Percentiles rank a stretch among this genome's conserved stretches.
Evolutionary conservation across 2,888 invertebrate species (phyloP).

Genomic region (Gari tellinella): DNA sequence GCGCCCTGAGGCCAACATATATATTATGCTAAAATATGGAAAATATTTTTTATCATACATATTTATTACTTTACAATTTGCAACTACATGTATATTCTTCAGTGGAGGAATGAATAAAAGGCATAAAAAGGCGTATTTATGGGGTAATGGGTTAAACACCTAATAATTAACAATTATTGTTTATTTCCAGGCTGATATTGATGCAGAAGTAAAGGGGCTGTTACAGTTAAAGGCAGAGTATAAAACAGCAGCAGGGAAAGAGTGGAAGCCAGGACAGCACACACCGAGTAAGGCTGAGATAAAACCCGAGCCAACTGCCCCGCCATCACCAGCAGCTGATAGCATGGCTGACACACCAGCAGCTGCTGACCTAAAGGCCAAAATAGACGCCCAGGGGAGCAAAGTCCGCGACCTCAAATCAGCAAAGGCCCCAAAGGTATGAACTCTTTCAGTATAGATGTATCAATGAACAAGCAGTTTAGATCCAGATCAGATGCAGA

Average conservation of each 20-base stretch:
- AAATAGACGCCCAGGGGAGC: conserved; percentile 87
- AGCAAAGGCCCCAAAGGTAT: conserved; percentile 88
- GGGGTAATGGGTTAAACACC: no score
- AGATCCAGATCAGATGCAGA: no score
- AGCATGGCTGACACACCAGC: conserved; percentile 59
- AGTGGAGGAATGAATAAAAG: no score
- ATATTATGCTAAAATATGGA: no score
- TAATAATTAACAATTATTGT: no score
- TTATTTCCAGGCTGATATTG: conserved; percentile 81
- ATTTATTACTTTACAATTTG: no score
- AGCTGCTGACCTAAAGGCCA: conserved; percentile 63
- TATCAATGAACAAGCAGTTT: no score
- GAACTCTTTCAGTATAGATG: no score
- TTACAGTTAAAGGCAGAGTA: conserved; percentile 90
- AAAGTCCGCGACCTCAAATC: conserved; percentile 90
- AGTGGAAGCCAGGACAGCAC: conserved; percentile 87
- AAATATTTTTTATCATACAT: no score
- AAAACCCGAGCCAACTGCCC: conserved; percentile 14
- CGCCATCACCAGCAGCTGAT: conserved; percentile 19
- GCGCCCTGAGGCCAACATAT: no score
- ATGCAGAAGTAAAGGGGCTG: conserved; percentile 87
- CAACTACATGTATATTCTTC: no score
- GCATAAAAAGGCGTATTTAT: no score
- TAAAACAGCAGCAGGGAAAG: conserved; percentile 88
- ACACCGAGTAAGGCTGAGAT: conserved; percentile 5